Evolutionary conservation across 2,113 vertebrate species (phyloP).

Genomic region (Xenopus laevis): DNA sequence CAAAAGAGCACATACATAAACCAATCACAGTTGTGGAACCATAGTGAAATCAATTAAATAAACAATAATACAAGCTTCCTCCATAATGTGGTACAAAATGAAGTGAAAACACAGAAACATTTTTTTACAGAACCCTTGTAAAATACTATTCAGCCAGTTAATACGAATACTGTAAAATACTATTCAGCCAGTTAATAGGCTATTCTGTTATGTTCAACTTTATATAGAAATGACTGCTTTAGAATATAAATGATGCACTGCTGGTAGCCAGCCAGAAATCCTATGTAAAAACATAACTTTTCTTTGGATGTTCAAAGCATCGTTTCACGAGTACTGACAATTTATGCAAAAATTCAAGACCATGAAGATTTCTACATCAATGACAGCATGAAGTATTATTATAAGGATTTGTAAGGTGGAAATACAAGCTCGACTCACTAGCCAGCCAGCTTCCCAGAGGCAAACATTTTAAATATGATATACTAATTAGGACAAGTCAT

Average conservation of each 20-base stretch:
- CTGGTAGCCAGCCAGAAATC: neutral
- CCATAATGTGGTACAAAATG: no score
- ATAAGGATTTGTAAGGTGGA: constrained; percentile 10
- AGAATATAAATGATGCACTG: neutral
- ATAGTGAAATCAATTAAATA: no score
- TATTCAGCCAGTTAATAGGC: neutral
- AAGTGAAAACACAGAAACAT: neutral
- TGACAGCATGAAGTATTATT: constrained; percentile 20
- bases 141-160: neutral
- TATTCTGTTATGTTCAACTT: neutral
- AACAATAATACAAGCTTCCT: no score
- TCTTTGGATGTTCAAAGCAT: neutral
- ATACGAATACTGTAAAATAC: neutral
- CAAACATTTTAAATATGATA: constrained; percentile 27
- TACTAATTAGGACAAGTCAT: constrained; percentile 26
- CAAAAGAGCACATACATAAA: no score
- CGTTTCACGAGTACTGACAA: constrained; percentile 4
- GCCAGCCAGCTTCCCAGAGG: constrained; percentile 16
- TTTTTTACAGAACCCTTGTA: neutral
- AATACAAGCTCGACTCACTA: constrained; percentile 12
- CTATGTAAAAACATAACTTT: neutral
- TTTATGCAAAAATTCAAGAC: constrained; percentile 2
- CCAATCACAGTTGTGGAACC: no score
- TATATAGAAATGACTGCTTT: neutral
- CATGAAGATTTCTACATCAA: constrained; percentile 6